phyloP scores from a whole-genome alignment of 2,888 invertebrate species.

The Archips crataeganus region DNA sequence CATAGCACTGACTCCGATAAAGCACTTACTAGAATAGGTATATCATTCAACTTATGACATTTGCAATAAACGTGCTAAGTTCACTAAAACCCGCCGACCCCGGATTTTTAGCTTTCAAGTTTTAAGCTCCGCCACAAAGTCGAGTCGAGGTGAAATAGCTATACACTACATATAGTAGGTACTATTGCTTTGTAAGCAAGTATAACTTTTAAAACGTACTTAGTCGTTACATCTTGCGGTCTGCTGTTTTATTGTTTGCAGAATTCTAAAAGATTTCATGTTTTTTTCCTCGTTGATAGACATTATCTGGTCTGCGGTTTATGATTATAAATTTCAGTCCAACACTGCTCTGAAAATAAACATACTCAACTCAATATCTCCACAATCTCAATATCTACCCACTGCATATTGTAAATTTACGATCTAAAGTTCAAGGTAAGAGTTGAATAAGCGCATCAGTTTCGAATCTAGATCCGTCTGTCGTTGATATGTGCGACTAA shows the following conservation, averaged over 20 bases:
- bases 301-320: background rate
- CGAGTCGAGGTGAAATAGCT: conserved; percentile 19
- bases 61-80: conserved; percentile 10
- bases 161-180: background rate
- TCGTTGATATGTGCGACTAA: conserved; percentile 63
- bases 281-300: background rate
- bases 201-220: background rate
- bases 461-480: conserved; percentile 47
- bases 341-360: background rate
- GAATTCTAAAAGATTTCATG: background rate
- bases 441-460: conserved; percentile 2
- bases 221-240: background rate
- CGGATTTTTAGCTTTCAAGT: conserved; percentile 18
- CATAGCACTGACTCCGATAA: background rate
- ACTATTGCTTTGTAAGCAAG: background rate
- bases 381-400: conserved; percentile 14
- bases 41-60: conserved; percentile 26
- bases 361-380: background rate
- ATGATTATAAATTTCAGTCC: background rate
- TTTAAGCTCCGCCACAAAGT: conserved; percentile 18
- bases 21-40: background rate
- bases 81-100: conserved; percentile 21
- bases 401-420: conserved; percentile 31
- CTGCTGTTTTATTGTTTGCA: background rate
- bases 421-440: conserved; percentile 44